Evolutionary conservation across 2,888 invertebrate species (phyloP).

Genomic region (Theristus sp.): DNA sequence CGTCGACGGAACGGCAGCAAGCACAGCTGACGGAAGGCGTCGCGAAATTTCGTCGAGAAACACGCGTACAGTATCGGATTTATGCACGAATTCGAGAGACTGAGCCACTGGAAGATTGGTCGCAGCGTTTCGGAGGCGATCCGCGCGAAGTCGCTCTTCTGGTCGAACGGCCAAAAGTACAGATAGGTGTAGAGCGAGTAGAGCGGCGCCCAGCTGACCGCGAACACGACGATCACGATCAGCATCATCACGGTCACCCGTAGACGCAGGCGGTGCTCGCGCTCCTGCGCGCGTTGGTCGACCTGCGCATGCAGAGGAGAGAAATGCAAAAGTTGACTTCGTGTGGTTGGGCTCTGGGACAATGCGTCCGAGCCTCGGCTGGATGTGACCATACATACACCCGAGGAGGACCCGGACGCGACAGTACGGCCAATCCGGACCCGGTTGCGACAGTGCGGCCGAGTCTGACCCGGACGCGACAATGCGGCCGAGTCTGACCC

Average conservation of each 20-base stretch:
- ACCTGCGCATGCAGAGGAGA: background rate
- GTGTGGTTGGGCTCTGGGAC: too few species aligned
- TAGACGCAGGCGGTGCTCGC: constrained; percentile 4
- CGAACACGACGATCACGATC: constrained; percentile 8
- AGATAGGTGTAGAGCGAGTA: constrained; percentile 6
- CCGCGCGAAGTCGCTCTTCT: background rate
- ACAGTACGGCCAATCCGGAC: too few species aligned
- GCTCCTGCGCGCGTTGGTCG: constrained; percentile 4
- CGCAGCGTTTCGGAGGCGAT: too few species aligned
- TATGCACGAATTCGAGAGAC: constrained; percentile 19
- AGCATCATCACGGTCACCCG: constrained; percentile 10
- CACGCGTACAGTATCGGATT: constrained; percentile 27
- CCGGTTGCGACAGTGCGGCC: too few species aligned
- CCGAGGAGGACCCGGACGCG: too few species aligned
- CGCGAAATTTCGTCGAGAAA: constrained; percentile 6
- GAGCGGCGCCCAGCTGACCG: constrained; percentile 8
- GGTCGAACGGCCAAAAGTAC: background rate
- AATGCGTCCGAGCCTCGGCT: too few species aligned
- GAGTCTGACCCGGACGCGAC: too few species aligned
- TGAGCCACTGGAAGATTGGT: constrained; percentile 10
- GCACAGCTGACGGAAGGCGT: background rate
- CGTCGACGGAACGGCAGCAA: background rate
- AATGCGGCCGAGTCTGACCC: too few species aligned
- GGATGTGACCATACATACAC: too few species aligned
- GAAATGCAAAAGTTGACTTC: too few species aligned